Percentiles rank a stretch among this genome's conserved stretches.
These are phyloP conservation scores for Eucidaris tribuloides DNA, from an alignment of 35 echinoderm and acorn worm species.

Conservation along the genomic window DNA sequence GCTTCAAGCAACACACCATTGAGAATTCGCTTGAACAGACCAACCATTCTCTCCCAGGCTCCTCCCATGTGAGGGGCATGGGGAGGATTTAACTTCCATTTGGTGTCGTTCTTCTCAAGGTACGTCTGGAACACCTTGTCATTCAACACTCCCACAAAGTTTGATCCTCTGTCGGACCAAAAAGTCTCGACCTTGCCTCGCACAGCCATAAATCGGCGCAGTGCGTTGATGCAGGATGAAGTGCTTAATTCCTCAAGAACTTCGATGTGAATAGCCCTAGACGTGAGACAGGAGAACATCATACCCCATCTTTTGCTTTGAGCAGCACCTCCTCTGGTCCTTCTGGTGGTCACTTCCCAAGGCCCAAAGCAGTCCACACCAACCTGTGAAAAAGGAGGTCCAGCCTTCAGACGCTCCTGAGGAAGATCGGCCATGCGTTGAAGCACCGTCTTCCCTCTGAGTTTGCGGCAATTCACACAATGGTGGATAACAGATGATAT, in stretches of 20 bases:
- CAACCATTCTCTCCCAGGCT: constrained; percentile 35
- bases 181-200: constrained; percentile 34
- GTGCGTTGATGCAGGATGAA: constrained; percentile 56
- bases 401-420: constrained; percentile 45
- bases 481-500: constrained; percentile 36
- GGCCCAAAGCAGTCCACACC: constrained; percentile 67
- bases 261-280: constrained; percentile 57
- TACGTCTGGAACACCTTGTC: constrained; percentile 4
- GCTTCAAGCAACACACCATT: too few species aligned
- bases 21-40: too few species aligned
- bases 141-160: constrained; percentile 60
- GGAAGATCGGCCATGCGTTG: constrained; percentile 56
- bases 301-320: constrained; percentile 58
- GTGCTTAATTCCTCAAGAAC: constrained; percentile 58
- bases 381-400: constrained; percentile 58
- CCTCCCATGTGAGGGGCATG: constrained; percentile 51
- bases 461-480: constrained; percentile 41
- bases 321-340: constrained; percentile 30
- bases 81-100: constrained; percentile 41
- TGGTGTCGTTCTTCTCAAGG: constrained; percentile 19
- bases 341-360: constrained; percentile 23
- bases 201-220: constrained; percentile 52
- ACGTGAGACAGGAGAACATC: constrained; percentile 57
- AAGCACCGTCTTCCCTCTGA: constrained; percentile 14
- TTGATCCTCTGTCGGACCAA: constrained; percentile 46